phyloP scores from a whole-genome alignment of 1,140 invertebrate species.

The Brachionus sp. region DNA sequence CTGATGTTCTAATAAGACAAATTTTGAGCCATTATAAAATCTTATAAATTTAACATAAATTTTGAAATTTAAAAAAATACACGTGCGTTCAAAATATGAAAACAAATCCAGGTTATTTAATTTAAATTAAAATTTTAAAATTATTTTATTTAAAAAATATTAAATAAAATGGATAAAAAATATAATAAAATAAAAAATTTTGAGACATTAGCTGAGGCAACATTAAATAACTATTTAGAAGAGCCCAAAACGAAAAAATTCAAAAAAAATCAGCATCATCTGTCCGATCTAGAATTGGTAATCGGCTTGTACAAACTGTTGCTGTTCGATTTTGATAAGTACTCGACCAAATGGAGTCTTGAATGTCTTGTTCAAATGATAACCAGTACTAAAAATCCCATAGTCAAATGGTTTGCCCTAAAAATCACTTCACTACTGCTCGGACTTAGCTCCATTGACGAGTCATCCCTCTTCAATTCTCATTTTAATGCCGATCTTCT shows the following conservation, averaged over 20 bases:
- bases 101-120: too few species aligned
- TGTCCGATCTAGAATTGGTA: neutral
- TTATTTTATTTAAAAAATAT: too few species aligned
- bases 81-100: too few species aligned
- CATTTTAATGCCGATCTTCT: neutral
- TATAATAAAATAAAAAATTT: neutral
- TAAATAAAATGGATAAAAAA: neutral
- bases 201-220: neutral
- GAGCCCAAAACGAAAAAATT: slow-evolving; percentile 3
- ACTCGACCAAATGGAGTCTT: slow-evolving; percentile 27
- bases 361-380: neutral
- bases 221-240: neutral
- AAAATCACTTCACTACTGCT: slow-evolving; percentile 4
- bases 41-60: too few species aligned
- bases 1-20: too few species aligned
- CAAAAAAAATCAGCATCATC: neutral
- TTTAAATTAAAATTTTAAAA: too few species aligned
- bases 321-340: neutral
- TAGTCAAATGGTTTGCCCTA: slow-evolving; percentile 6
- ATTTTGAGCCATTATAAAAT: too few species aligned
- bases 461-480: neutral
- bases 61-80: too few species aligned
- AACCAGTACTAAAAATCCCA: neutral
- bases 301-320: neutral
- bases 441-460: neutral